Evolutionary conservation across 1,140 invertebrate species (phyloP).

Genomic region (Drosophila sucinea): DNA sequence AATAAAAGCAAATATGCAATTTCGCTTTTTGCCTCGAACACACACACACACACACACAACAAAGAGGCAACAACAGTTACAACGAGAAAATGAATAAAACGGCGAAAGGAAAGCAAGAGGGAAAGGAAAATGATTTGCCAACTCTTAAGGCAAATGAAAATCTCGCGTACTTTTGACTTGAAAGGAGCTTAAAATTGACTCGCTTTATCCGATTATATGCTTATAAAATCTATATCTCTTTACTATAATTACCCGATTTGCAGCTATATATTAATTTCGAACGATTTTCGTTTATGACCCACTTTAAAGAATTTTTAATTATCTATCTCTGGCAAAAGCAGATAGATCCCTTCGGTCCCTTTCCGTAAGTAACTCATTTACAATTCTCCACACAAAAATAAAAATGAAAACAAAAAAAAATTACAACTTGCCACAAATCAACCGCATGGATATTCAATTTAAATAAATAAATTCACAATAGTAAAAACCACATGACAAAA

Average conservation of each 20-base stretch:
- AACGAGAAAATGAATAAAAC: background rate
- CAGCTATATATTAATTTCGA: background rate
- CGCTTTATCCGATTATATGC: constrained; percentile 1
- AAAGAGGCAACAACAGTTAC: background rate
- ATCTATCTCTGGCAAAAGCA: background rate
- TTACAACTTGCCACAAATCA: constrained; percentile 38
- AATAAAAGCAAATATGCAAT: constrained; percentile 82
- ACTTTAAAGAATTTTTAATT: constrained; percentile 14
- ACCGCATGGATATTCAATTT: constrained; percentile 59
- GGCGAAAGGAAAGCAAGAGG: constrained; percentile 27
- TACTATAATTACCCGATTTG: background rate
- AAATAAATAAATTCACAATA: constrained; percentile 63
- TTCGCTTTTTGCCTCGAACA: constrained; percentile 60
- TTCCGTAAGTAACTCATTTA: constrained; percentile 20
- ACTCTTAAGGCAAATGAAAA: constrained; percentile 18
- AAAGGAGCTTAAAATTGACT: background rate
- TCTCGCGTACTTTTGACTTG: background rate
- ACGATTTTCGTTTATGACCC: constrained; percentile 1
- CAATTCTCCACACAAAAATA: constrained; percentile 10
- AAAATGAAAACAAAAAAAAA: background rate
- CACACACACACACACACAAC: constrained; percentile 20
- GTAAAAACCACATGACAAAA: constrained; percentile 42
- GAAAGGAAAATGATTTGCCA: constrained; percentile 30
- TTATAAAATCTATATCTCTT: background rate
- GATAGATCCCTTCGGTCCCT: background rate